A percentile compares a stretch with the other conserved stretches of the same genome.
Conservation (phyloP, 2,888 invertebrate species). For the Drymonia ruficornis region DNA sequence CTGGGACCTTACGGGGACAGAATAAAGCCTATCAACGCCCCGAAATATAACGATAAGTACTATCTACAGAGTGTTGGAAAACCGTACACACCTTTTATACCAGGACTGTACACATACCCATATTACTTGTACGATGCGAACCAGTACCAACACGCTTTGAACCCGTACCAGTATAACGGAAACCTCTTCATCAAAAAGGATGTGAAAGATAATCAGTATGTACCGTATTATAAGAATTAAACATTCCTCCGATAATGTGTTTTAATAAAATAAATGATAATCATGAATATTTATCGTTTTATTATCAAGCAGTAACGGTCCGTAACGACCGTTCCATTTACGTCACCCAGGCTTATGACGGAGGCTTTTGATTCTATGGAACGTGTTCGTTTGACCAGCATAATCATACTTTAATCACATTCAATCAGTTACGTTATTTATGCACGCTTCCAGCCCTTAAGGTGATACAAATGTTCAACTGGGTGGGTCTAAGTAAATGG, state of each 20-base stretch:
- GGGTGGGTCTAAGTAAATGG: too few species aligned
- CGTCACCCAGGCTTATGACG: neutral
- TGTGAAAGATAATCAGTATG: constrained; percentile 42
- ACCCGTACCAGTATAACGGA: constrained; percentile 35
- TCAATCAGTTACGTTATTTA: neutral
- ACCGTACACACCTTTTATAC: constrained; percentile 41
- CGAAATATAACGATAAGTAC: constrained; percentile 52
- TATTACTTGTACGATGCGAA: constrained; percentile 45
- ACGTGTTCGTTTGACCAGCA: neutral
- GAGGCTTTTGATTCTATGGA: neutral
- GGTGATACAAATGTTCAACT: too few species aligned
- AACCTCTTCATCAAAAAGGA: constrained; percentile 51
- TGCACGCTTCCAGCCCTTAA: neutral
- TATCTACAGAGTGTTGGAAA: constrained; percentile 33
- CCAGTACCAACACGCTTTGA: constrained; percentile 34
- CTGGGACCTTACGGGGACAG: constrained; percentile 43
- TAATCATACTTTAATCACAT: neutral
- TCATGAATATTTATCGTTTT: too few species aligned
- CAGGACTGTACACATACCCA: constrained; percentile 53
- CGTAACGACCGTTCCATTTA: too few species aligned
- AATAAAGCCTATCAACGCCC: constrained; percentile 44
- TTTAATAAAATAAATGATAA: too few species aligned
- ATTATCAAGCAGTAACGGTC: too few species aligned
- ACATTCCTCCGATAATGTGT: neutral
- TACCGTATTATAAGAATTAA: constrained; percentile 34